Evolutionary conservation across 1,140 invertebrate genomes (phyloP).

Genomic region (Nebria ingens): DNA sequence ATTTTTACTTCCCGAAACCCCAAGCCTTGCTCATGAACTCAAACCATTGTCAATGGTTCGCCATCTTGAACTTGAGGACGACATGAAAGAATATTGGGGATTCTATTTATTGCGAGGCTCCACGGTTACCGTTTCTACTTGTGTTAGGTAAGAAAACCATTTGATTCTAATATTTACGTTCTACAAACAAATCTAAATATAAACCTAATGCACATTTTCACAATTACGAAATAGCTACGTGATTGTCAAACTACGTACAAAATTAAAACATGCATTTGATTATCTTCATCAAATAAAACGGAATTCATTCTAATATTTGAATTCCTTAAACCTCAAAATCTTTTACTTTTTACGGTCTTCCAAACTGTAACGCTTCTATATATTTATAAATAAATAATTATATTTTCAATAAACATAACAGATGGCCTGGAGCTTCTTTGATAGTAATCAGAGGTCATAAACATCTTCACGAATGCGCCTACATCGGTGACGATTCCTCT

Average conservation of each 20-base stretch:
- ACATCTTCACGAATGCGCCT: constrained; percentile 66
- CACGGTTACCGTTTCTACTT: constrained; percentile 59
- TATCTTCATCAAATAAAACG: no score
- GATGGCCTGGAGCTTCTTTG: constrained; percentile 62
- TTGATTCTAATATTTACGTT: no score
- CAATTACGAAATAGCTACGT: no score
- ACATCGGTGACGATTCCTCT: constrained; percentile 66
- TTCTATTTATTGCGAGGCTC: constrained; percentile 69
- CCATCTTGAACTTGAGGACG: constrained; percentile 57
- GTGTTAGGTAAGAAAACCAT: constrained; percentile 59
- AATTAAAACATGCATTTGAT: no score
- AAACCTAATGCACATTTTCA: no score
- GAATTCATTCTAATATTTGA: constrained; percentile 7
- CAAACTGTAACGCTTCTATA: background rate
- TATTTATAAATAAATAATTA: no score
- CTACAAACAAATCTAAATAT: no score
- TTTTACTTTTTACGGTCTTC: background rate
- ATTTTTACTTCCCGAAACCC: constrained; percentile 52
- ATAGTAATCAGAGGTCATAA: constrained; percentile 65
- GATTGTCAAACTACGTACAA: no score
- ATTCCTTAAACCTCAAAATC: no score
- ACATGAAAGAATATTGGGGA: constrained; percentile 76
- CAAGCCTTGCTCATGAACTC: constrained; percentile 41
- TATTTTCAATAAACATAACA: no score
- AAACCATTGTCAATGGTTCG: constrained; percentile 56